These are phyloP conservation scores for Chaetodon auriga DNA, from an alignment of 2,113 vertebrate species.

Conservation along the genomic window DNA sequence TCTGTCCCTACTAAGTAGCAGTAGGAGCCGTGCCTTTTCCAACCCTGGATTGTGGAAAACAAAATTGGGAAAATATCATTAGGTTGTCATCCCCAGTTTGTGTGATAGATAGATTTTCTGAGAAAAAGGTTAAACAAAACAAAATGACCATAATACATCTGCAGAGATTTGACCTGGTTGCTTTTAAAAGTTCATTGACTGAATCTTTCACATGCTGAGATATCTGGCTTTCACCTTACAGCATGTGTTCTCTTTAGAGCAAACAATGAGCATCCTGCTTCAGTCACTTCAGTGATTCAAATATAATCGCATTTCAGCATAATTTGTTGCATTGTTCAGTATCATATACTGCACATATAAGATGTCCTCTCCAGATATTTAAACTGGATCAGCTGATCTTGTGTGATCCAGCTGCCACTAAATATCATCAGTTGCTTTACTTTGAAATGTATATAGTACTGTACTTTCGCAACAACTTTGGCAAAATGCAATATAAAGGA, in stretches of 20 bases:
- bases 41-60: conserved; percentile 80
- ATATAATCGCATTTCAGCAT: not conserved
- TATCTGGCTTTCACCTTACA: not conserved
- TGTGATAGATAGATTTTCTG: too few species aligned
- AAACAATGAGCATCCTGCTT: not conserved
- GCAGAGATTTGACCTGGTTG: too few species aligned
- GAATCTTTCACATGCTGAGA: not conserved
- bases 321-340: not conserved
- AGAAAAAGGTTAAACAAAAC: not conserved
- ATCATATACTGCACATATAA: not conserved
- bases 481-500: too few species aligned
- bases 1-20: conserved; percentile 88
- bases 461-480: too few species aligned
- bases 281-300: not conserved
- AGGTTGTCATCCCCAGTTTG: not conserved
- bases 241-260: not conserved
- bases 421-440: not conserved
- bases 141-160: not conserved
- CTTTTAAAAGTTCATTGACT: too few species aligned
- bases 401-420: not conserved
- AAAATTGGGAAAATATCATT: not conserved
- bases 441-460: not conserved
- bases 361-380: not conserved
- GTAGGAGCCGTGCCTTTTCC: conserved; percentile 88
- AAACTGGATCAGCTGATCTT: not conserved